phyloP scores from a whole-genome alignment of 2,113 vertebrate genomes.

The Thalassarche chlororhynchos region DNA sequence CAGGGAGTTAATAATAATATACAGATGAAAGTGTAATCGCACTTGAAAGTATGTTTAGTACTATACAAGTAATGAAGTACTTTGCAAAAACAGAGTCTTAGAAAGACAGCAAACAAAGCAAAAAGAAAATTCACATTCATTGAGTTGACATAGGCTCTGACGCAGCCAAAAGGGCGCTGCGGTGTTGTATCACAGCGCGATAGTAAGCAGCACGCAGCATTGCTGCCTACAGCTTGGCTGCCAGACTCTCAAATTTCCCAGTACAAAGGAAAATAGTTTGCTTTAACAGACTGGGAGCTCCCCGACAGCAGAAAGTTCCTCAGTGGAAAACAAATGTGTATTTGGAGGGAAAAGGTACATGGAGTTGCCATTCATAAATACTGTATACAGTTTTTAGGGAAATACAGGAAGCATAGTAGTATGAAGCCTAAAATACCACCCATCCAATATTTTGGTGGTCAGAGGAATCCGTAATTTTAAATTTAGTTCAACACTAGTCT shows the following conservation, averaged over 20 bases:
- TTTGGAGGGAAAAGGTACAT: neutral
- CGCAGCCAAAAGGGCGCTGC: neutral
- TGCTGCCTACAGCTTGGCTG: neutral
- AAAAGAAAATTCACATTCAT: neutral
- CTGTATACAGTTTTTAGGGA: neutral
- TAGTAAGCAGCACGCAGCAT: neutral
- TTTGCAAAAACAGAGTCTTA: neutral
- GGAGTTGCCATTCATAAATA: neutral
- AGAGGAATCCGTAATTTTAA: neutral
- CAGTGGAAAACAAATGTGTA: neutral
- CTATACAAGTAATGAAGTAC: neutral
- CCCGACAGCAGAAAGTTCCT: neutral
- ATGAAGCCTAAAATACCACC: neutral
- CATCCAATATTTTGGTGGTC: neutral
- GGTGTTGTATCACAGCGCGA: accelerated
- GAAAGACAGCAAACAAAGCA: neutral
- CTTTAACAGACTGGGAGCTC: neutral
- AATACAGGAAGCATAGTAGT: neutral
- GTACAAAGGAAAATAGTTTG: neutral
- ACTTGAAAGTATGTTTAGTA: neutral
- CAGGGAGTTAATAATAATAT: neutral
- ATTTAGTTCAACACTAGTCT: neutral
- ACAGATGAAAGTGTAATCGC: neutral
- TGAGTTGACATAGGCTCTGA: neutral
- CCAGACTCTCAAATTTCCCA: neutral